Conservation (phyloP, 2,888 invertebrate genomes). For the Cacoxenus indagator region DNA sequence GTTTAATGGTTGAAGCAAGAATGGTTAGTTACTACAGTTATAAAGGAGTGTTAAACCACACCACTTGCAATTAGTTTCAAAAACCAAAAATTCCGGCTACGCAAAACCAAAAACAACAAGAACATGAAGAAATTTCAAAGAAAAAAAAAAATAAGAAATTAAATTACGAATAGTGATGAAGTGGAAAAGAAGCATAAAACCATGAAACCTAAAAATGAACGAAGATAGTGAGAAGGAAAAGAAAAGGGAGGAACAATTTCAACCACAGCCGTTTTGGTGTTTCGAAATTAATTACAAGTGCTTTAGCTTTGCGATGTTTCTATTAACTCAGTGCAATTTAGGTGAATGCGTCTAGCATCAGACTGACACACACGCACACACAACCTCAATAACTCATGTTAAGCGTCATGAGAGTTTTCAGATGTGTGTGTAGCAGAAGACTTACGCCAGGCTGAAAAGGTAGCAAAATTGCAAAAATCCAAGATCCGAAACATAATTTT, state of each 20-base stretch:
- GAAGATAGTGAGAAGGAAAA: background rate
- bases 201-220: background rate
- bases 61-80: background rate
- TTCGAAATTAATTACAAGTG: slow-evolving; percentile 45
- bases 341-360: background rate
- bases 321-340: slow-evolving; percentile 14
- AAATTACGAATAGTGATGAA: background rate
- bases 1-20: too few relatives aligned
- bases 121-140: background rate
- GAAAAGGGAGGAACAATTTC: background rate
- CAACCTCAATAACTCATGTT: background rate
- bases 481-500: too few relatives aligned
- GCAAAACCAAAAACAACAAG: background rate
- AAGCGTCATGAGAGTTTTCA: background rate
- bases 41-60: background rate
- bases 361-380: background rate
- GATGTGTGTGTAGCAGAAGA: background rate
- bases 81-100: slow-evolving; percentile 3
- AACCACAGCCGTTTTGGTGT: slow-evolving; percentile 11
- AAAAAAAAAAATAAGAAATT: background rate
- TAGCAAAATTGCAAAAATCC: slow-evolving; percentile 13
- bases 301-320: slow-evolving; percentile 28
- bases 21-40: too few relatives aligned
- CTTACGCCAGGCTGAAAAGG: slow-evolving; percentile 8
- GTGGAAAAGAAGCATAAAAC: background rate